Base-by-base conservation (phyloP, 2,797 vertebrate genomes). In the Darevskia nairensis region DNA sequence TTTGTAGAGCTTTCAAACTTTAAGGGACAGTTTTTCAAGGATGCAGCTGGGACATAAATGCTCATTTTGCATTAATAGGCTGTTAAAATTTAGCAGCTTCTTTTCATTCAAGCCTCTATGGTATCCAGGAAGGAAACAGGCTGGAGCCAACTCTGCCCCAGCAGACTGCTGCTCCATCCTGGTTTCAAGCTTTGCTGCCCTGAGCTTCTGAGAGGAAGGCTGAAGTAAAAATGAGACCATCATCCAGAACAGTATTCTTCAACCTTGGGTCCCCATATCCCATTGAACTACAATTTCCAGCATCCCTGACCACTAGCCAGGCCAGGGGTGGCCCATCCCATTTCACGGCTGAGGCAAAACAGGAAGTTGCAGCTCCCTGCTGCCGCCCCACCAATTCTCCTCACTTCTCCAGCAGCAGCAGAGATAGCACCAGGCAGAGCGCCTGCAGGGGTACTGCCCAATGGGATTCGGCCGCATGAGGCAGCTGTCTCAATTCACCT, bases 11-110 rank as follows among this genome's bases (percentile, higher is more conserved):
- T 27, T 81, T 89, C 2, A 64, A 64, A 74, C 0, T 35, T 66
- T 71, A 82, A 71, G 50, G 35, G 29, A 9, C 44, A 71, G 32
- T 86, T 86, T 84, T 41, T 76, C 84, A 79, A 71, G 68, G 82
- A 71, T 86, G 44, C 13, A 2, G 75, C 19, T 41, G 82, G 39
- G 27, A 15, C 61, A 80, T 50, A 44, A 44, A 46, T 46, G 68
- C 25, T 55, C 32, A n/a, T 88, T 83, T 81, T 39, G 39, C 25
- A 32, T 39, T 82, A 32, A 17, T 3, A 21, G 82, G 9, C 74
- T 15, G 0, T 8, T 59, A 59, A 61, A 59, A 83, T 82, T 86
- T 75, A 44, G 23, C 32, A n/a, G 29, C 19, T 29, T n/a, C 23
- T 44, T 80, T 88, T 74, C 50, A 6, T 87, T 71, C 0, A 0